Evolutionary conservation across 1,140 invertebrate species (phyloP).

Genomic region (Drosophila ficusphila): DNA sequence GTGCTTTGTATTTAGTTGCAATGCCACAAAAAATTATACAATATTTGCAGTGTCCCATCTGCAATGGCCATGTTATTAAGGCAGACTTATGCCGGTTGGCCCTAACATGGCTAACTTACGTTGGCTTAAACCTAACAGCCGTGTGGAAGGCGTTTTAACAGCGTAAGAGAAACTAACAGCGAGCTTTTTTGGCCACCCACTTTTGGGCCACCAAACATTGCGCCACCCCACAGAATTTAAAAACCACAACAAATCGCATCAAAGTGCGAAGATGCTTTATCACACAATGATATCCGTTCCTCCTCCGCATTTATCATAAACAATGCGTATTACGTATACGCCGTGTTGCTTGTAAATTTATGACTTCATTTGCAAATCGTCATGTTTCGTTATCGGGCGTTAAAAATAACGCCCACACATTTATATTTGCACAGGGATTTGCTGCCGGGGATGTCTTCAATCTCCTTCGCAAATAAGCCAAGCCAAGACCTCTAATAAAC

Average conservation of each 20-base stretch:
- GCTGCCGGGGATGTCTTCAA: constrained; percentile 5
- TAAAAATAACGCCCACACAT: constrained; percentile 20
- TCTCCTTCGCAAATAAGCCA: constrained; percentile 41
- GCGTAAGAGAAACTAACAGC: constrained; percentile 54
- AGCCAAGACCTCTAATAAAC: constrained; percentile 38
- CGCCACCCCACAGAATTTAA: background rate
- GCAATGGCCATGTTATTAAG: constrained; percentile 3
- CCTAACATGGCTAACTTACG: background rate
- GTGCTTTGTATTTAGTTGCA: background rate
- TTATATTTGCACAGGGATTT: constrained; percentile 45
- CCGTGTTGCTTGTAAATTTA: constrained; percentile 51
- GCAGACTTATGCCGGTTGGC: background rate
- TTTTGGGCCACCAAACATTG: constrained; percentile 7
- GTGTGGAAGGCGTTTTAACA: constrained; percentile 60
- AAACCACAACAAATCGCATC: constrained; percentile 22
- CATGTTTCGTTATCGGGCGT: constrained; percentile 55
- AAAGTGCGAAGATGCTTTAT: constrained; percentile 20
- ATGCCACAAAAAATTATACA: background rate
- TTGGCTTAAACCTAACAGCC: constrained; percentile 32
- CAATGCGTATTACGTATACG: constrained; percentile 23
- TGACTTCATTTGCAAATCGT: constrained; percentile 76
- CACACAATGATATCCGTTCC: constrained; percentile 12
- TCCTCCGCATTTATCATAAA: constrained; percentile 35
- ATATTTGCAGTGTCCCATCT: background rate
- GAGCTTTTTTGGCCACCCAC: constrained; percentile 52